Conservation (phyloP, 2,113 vertebrate species). For the Mesembrinibis cayennensis region DNA sequence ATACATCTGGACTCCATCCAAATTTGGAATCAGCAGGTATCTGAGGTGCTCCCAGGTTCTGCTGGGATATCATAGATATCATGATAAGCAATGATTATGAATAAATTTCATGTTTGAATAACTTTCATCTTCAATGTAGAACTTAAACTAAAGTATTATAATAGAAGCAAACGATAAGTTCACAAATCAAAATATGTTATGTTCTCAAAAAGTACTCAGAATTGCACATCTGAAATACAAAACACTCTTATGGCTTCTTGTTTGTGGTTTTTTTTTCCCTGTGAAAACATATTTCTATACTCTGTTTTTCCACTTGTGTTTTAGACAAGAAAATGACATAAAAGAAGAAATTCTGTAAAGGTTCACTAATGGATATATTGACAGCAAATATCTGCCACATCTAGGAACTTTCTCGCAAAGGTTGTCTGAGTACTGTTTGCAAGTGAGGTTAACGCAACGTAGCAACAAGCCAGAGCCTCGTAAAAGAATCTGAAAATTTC, state of each 20-base stretch:
- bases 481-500: not conserved
- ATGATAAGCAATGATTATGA: not conserved
- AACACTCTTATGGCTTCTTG: not conserved
- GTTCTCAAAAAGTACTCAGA: not conserved
- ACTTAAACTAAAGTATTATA: not conserved
- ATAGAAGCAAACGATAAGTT: not conserved
- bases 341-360: not conserved
- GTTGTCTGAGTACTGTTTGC: not conserved
- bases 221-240: not conserved
- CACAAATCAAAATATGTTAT: not conserved
- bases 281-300: not conserved
- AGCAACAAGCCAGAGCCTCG: rapidly evolving
- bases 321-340: not conserved
- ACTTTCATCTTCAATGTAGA: not conserved
- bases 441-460: not conserved
- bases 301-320: not conserved
- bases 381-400: not conserved
- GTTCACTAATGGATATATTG: not conserved
- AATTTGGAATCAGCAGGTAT: not conserved
- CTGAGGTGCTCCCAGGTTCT: not conserved
- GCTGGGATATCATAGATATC: not conserved
- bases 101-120: not conserved
- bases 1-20: not conserved
- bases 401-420: not conserved
- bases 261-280: not conserved